Evolutionary conservation across 2,888 invertebrate genomes (phyloP), one percentile per base, ranked within the genome.

Genomic region (Amaurobius ferox): DNA sequence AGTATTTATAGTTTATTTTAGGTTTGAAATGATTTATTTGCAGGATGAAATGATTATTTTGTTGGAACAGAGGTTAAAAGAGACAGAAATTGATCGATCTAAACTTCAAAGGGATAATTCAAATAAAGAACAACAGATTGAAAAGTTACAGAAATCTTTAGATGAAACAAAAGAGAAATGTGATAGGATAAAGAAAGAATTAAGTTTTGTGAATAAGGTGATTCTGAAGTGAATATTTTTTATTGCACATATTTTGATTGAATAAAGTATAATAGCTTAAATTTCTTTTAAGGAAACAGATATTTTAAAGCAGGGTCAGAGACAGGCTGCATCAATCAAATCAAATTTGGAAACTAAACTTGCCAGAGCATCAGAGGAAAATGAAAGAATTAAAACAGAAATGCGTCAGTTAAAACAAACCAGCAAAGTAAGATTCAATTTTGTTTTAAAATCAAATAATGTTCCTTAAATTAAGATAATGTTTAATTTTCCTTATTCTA

Each of bases 31-130:
- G n/a, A n/a, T 28, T 35, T 61, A 11, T 26, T 67, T 73, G 68
- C 29, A 88, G 88, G 88, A 88, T 61, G 86, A 88, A 73, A 80
- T 78, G 81, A 73, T 88, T n/a, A 66, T 79, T n/a, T 67, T 79
- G 5, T 32, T 88, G 19, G 88, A 88, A 35, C 71, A 80, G 62
- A 70, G 79, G 7, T 39, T 88, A 30, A 88, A 88, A 80, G 88
- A 88, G 13, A 80, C 81, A 28, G 88, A 88, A 77, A 86, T 86
- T 61, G 86, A 86, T 32, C 68, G 80, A 6, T 32, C 67, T 23
- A 88, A 86, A 44, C 64, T 80, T 29, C 88, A 80, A 19, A 86
- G 80, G 44, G 88, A 88, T 35, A 77, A 73, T 40, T 72, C 77
- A 3, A 80, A 74, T 40, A 88, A 88, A 70, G 79, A 88, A n/a